A percentile compares a stretch with the other conserved stretches of the same genome.
Evolutionary conservation across 2,888 invertebrate genomes (phyloP).

Genomic region (Leucania comma): DNA sequence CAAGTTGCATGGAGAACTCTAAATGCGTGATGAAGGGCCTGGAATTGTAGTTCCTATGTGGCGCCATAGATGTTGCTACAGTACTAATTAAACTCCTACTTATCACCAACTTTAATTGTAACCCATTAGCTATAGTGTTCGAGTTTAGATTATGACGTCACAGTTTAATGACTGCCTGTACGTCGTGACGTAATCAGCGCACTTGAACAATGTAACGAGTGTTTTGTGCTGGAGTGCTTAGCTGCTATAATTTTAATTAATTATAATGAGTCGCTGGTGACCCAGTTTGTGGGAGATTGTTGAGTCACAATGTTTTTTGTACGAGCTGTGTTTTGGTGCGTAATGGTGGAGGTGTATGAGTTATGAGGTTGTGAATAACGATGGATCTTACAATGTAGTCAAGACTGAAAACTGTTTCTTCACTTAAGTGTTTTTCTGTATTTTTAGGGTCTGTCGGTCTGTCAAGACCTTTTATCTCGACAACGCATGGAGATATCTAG

Average conservation of each 20-base stretch:
- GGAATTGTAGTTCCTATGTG: too few relatives aligned
- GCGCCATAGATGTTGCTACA: too few relatives aligned
- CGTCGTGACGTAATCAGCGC: conserved; percentile 53
- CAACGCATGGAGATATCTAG: too few relatives aligned
- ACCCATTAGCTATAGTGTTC: conserved; percentile 20
- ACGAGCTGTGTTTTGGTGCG: conserved; percentile 12
- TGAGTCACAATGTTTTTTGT: conserved; percentile 41
- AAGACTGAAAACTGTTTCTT: background rate
- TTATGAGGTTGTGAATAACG: background rate
- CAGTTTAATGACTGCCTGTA: conserved; percentile 41
- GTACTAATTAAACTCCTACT: background rate
- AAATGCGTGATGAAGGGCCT: too few relatives aligned
- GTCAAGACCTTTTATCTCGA: too few relatives aligned
- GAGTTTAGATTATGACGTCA: conserved; percentile 42
- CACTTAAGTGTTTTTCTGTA: too few relatives aligned
- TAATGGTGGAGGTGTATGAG: conserved; percentile 9
- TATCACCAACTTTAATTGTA: conserved; percentile 15
- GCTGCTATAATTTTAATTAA: conserved; percentile 57
- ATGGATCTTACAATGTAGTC: background rate
- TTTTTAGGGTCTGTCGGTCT: too few relatives aligned
- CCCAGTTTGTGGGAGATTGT: conserved; percentile 43
- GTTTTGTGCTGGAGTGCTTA: conserved; percentile 49
- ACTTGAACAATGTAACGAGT: conserved; percentile 56
- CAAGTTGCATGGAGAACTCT: too few relatives aligned
- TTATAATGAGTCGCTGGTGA: conserved; percentile 49